Percentiles rank a stretch among this genome's conserved stretches.
These are phyloP conservation scores for Aeoliscus strigatus DNA, from an alignment of 2,797 vertebrate genomes.

Conservation along the genomic window DNA sequence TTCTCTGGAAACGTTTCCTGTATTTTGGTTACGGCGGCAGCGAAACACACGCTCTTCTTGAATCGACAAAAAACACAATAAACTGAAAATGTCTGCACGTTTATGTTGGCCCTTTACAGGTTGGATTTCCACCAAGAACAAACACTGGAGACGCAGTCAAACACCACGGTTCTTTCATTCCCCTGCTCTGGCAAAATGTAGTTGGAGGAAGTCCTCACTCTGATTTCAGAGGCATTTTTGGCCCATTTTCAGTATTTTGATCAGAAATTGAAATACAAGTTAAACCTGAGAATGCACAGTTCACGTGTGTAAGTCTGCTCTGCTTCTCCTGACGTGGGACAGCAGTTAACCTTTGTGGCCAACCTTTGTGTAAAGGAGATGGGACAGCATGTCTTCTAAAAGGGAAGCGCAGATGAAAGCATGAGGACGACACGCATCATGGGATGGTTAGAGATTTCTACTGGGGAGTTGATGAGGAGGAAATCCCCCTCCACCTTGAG, in stretches of 20 bases:
- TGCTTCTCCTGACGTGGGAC: too few species aligned
- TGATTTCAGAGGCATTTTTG: too few species aligned
- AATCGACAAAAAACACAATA: slow-evolving; percentile 25
- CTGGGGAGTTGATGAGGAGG: slow-evolving; percentile 54
- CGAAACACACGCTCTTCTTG: slow-evolving; percentile 19
- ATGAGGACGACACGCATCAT: slow-evolving; percentile 33
- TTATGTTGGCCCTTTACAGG: slow-evolving; percentile 9
- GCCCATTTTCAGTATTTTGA: too few species aligned
- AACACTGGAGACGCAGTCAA: slow-evolving; percentile 16
- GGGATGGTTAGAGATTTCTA: slow-evolving; percentile 34
- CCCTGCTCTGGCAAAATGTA: background rate
- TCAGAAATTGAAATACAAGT: too few species aligned
- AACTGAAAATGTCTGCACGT: slow-evolving; percentile 14
- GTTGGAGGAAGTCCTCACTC: too few species aligned
- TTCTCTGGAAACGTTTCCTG: slow-evolving; percentile 19
- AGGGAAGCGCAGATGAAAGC: slow-evolving; percentile 30
- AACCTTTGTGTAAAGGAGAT: background rate
- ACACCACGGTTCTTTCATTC: slow-evolving; percentile 3
- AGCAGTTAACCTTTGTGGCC: too few species aligned
- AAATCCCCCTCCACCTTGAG: slow-evolving; percentile 58
- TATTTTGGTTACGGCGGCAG: slow-evolving; percentile 29
- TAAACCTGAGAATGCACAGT: too few species aligned
- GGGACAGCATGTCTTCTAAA: background rate
- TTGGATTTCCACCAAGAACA: slow-evolving; percentile 20
- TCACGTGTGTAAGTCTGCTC: too few species aligned